Conservation (phyloP, 2,888 invertebrate species). For the Helicoverpa assulta region DNA sequence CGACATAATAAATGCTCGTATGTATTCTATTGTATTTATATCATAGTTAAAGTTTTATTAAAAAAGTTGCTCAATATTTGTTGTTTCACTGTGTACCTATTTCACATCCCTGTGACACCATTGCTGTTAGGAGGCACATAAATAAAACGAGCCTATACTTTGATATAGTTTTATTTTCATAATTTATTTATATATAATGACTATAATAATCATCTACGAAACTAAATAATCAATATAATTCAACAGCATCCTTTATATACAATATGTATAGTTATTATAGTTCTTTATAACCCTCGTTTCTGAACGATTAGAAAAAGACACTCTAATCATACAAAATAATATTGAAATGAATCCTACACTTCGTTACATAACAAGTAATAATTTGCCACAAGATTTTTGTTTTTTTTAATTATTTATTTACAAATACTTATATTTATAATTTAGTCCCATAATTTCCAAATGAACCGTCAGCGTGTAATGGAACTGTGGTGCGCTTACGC, state of each 20-base stretch:
- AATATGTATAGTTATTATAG: slow-evolving; percentile 87
- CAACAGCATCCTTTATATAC: slow-evolving; percentile 90
- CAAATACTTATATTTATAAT: slow-evolving; percentile 86
- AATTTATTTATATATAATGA: slow-evolving; percentile 88
- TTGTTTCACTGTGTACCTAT: slow-evolving; percentile 57
- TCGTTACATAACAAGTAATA: slow-evolving; percentile 86
- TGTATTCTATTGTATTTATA: slow-evolving; percentile 88
- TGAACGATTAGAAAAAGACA: slow-evolving; percentile 78
- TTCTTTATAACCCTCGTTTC: slow-evolving; percentile 73
- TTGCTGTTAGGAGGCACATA: too few species aligned
- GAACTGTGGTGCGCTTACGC: slow-evolving; percentile 56
- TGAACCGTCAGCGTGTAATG: slow-evolving; percentile 76
- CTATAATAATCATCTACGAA: slow-evolving; percentile 89
- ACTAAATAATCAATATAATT: slow-evolving; percentile 88
- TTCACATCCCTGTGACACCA: neutral
- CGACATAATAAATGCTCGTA: slow-evolving; percentile 85
- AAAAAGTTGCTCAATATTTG: slow-evolving; percentile 87
- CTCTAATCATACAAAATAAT: slow-evolving; percentile 82
- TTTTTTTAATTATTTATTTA: slow-evolving; percentile 85
- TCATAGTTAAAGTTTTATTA: slow-evolving; percentile 87
- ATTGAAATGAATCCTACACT: slow-evolving; percentile 79
- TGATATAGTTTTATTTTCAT: slow-evolving; percentile 89
- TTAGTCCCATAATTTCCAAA: slow-evolving; percentile 89
- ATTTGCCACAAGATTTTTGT: slow-evolving; percentile 87
- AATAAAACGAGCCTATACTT: slow-evolving; percentile 68